phyloP scores from a whole-genome alignment of 92 coral and sea anemone genomes.

The Muricea muricata region DNA sequence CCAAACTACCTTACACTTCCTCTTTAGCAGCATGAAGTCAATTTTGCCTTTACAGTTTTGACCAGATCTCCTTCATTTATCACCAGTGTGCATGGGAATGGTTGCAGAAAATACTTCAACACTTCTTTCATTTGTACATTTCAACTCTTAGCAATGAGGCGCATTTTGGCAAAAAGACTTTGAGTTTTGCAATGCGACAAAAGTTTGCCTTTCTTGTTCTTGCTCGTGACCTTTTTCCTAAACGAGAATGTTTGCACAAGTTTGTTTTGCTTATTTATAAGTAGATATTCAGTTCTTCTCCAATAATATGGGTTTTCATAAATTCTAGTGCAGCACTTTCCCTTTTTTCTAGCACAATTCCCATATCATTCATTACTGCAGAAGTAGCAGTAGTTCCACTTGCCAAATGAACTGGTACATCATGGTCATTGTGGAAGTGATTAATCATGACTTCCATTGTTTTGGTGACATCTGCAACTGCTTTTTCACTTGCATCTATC shows the following conservation, averaged over 20 bases:
- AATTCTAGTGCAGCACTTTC: neutral
- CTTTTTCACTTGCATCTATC: neutral
- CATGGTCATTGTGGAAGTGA: neutral
- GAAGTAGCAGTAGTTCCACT: neutral
- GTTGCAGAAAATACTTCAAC: neutral
- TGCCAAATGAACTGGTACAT: neutral
- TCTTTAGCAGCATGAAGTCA: neutral
- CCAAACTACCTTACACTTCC: neutral
- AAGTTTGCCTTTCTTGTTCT: neutral
- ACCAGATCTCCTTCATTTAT: too few relatives aligned
- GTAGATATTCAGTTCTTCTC: neutral
- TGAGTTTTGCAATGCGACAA: neutral
- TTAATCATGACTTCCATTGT: neutral
- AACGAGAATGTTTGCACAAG: neutral
- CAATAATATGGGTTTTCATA: too few relatives aligned
- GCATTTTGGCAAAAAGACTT: neutral
- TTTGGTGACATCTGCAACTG: neutral
- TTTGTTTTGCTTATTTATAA: neutral
- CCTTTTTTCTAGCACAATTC: neutral
- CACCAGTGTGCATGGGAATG: neutral
- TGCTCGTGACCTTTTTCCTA: neutral
- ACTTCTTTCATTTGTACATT: slow-evolving; percentile 1
- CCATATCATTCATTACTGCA: neutral
- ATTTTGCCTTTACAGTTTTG: neutral
- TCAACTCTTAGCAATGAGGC: neutral